Percentiles rank a stretch among this genome's conserved stretches.
phyloP scores from a whole-genome alignment of 2,888 invertebrate genomes.

The Vannuccia rotundouncinata region DNA sequence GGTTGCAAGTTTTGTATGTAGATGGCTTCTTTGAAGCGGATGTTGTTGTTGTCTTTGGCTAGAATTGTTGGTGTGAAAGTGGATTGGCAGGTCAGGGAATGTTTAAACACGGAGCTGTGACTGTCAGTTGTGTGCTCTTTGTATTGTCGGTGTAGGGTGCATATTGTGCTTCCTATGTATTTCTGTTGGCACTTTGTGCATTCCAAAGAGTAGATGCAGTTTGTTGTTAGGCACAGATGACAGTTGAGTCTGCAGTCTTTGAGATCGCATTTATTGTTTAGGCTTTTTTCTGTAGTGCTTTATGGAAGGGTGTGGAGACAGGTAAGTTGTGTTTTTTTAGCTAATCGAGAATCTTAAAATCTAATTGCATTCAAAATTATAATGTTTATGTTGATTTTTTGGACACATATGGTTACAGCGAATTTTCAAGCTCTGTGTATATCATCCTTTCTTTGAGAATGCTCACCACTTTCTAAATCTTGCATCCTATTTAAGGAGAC shows the following conservation, averaged over 20 bases:
- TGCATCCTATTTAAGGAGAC: not conserved
- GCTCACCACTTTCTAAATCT: not conserved
- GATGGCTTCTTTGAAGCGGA: too few relatives aligned
- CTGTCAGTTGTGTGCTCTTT: too few relatives aligned
- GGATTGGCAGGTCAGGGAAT: too few relatives aligned
- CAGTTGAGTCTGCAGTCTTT: slow-evolving; percentile 9
- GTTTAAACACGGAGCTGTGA: too few relatives aligned
- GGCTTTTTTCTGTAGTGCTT: not conserved
- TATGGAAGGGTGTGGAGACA: not conserved
- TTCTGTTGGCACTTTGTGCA: slow-evolving; percentile 9
- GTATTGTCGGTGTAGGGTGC: too few relatives aligned
- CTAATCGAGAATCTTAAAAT: not conserved
- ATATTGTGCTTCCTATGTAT: slow-evolving; percentile 18
- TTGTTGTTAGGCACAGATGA: slow-evolving; percentile 11
- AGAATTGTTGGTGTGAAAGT: too few relatives aligned
- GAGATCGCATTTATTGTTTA: slow-evolving; percentile 11
- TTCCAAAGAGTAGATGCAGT: slow-evolving; percentile 8
- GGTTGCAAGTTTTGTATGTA: too few relatives aligned
- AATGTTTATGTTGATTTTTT: not conserved
- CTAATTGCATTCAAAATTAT: not conserved
- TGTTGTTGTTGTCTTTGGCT: too few relatives aligned
- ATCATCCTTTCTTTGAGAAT: not conserved
- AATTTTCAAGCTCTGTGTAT: not conserved
- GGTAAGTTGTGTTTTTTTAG: not conserved
- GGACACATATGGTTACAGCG: not conserved